Conservation (phyloP, 2,797 vertebrate genomes). For the Falco biarmicus region DNA sequence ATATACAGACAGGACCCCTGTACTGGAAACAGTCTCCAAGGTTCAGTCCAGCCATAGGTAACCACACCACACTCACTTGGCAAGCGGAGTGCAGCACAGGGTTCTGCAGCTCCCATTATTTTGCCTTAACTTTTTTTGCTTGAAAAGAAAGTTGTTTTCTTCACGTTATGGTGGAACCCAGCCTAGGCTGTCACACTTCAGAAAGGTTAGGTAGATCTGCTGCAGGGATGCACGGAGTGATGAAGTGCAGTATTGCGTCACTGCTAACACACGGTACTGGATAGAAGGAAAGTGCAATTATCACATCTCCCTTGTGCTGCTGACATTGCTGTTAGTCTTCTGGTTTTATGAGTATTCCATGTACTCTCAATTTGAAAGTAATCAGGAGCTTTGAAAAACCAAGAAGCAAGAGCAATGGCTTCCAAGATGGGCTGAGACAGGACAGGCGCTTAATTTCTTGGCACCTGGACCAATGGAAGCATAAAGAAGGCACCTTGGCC, state of each 20-base stretch:
- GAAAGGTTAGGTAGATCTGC: too few relatives aligned
- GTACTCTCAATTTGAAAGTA: not conserved
- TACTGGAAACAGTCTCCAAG: not conserved
- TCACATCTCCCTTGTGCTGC: not conserved
- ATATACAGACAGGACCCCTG: not conserved
- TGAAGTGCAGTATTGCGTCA: fast-evolving
- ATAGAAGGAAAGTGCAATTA: not conserved
- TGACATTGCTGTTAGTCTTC: not conserved
- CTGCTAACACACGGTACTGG: too few relatives aligned
- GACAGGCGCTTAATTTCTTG: fast-evolving
- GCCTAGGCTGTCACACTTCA: not conserved
- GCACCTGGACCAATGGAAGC: not conserved
- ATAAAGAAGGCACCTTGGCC: not conserved
- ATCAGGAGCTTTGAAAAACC: not conserved
- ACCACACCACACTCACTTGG: fast-evolving
- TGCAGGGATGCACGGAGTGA: not conserved
- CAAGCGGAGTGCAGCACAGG: not conserved
- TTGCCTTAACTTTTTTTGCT: not conserved
- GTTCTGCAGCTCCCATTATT: not conserved
- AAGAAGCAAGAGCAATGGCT: not conserved
- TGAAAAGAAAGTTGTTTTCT: not conserved
- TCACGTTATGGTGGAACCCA: fast-evolving
- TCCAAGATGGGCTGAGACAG: not conserved
- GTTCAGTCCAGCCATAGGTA: not conserved
- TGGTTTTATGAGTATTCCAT: not conserved